Conservation (phyloP, 2,888 invertebrate species). For the Oscheius sp. region DNA sequence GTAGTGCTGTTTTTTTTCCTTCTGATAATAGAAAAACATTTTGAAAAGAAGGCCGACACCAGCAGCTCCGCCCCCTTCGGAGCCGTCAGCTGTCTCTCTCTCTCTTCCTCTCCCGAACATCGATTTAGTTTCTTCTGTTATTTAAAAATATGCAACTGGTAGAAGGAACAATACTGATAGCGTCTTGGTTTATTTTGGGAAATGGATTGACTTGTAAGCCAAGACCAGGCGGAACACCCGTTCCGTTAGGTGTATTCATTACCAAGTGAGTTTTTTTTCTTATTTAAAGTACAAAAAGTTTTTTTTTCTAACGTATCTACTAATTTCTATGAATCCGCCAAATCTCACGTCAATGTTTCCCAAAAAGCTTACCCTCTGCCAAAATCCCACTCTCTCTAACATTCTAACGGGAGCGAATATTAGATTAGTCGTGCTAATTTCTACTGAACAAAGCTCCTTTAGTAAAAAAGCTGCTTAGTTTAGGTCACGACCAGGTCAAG, state of each 20-base stretch:
- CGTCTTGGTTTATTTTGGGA: not conserved
- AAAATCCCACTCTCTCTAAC: not conserved
- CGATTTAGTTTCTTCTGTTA: slow-evolving; percentile 4
- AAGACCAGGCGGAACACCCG: slow-evolving; percentile 45
- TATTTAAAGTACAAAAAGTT: not conserved
- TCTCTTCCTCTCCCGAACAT: slow-evolving; percentile 6
- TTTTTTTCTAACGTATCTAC: not conserved
- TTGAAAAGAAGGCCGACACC: not conserved
- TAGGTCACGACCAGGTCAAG: slow-evolving; percentile 21
- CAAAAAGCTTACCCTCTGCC: not conserved
- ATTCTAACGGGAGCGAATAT: slow-evolving; percentile 4
- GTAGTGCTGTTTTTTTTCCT: too few species aligned
- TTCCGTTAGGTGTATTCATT: slow-evolving; percentile 53
- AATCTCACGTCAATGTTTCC: not conserved
- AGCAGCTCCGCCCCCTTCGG: slow-evolving; percentile 7
- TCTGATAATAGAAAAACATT: too few species aligned
- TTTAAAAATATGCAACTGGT: not conserved
- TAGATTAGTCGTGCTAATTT: slow-evolving; percentile 20
- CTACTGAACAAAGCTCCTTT: slow-evolving; percentile 7
- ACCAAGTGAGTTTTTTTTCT: slow-evolving; percentile 22
- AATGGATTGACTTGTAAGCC: slow-evolving; percentile 30
- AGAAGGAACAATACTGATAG: too few species aligned
- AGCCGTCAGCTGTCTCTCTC: slow-evolving; percentile 2
- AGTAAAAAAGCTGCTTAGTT: not conserved
- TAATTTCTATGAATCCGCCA: not conserved